phyloP scores from a whole-genome alignment of 1,140 invertebrate species.

The Sycophila sp. region DNA sequence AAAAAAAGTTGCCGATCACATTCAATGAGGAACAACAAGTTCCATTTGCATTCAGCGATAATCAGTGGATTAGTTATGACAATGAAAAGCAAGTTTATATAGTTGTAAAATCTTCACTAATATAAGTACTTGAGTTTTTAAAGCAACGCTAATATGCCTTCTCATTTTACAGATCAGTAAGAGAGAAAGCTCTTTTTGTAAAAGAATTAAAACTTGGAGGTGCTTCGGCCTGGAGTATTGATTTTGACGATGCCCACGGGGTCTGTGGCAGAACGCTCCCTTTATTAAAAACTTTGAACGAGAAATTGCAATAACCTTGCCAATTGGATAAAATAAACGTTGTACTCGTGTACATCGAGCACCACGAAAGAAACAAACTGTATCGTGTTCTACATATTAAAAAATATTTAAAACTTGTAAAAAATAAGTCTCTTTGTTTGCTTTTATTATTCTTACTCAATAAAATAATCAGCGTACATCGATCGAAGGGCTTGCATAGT shows the following conservation, averaged over 20 bases:
- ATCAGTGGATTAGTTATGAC: slow-evolving; percentile 65
- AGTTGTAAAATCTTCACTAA: background rate
- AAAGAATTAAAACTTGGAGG: background rate
- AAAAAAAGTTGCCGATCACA: slow-evolving; percentile 31
- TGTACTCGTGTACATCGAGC: too few species aligned
- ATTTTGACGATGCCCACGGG: slow-evolving; percentile 19
- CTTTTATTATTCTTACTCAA: too few species aligned
- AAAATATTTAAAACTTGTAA: too few species aligned
- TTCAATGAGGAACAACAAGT: slow-evolving; percentile 54
- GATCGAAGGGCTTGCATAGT: too few species aligned
- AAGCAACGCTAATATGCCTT: too few species aligned
- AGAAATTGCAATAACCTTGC: too few species aligned
- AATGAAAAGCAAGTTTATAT: slow-evolving; percentile 47
- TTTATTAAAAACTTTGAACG: background rate
- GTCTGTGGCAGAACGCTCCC: slow-evolving; percentile 5
- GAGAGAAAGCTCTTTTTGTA: background rate
- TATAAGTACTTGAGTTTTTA: too few species aligned
- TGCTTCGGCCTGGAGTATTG: slow-evolving; percentile 10
- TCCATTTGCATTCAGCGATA: slow-evolving; percentile 55
- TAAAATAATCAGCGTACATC: too few species aligned
- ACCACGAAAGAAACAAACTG: too few species aligned
- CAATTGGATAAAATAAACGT: too few species aligned
- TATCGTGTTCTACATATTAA: too few species aligned
- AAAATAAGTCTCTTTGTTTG: too few species aligned
- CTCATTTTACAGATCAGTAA: background rate